Percentiles rank a stretch among this genome's conserved stretches.
Evolutionary conservation across 2,888 invertebrate genomes (phyloP).

Genomic region (Trachelus stipa): DNA sequence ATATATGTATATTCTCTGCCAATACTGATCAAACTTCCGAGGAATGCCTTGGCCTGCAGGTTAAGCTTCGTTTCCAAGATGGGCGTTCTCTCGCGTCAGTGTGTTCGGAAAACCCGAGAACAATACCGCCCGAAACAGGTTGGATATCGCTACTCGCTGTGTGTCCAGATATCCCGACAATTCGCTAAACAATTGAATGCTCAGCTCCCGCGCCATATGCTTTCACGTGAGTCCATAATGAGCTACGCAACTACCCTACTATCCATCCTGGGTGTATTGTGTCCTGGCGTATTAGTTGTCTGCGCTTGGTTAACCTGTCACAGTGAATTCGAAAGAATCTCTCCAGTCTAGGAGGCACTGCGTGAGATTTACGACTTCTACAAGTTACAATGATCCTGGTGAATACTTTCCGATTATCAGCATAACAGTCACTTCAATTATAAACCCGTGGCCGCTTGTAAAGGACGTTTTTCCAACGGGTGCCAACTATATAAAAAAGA

Average conservation of each 20-base stretch:
- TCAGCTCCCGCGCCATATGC: conserved; percentile 17
- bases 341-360: not conserved
- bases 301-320: not conserved
- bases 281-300: not conserved
- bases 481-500: too few relatives aligned
- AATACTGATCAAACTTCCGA: not conserved
- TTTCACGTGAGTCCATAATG: conserved; percentile 24
- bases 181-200: conserved; percentile 26
- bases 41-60: not conserved
- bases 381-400: not conserved
- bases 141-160: conserved; percentile 22
- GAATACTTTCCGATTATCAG: not conserved
- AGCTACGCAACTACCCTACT: conserved; percentile 18
- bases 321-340: not conserved
- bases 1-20: too few relatives aligned
- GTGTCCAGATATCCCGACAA: conserved; percentile 25
- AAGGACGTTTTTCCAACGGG: too few relatives aligned
- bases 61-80: not conserved
- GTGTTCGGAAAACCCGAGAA: conserved; percentile 16
- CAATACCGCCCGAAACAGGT: conserved; percentile 12
- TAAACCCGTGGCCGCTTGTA: not conserved
- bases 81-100: conserved; percentile 9
- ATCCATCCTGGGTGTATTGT: not conserved
- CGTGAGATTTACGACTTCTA: not conserved
- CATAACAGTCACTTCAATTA: not conserved